These are phyloP conservation scores for Koerneria pararmatus DNA, from an alignment of 2,888 invertebrate species.

Conservation along the genomic window DNA sequence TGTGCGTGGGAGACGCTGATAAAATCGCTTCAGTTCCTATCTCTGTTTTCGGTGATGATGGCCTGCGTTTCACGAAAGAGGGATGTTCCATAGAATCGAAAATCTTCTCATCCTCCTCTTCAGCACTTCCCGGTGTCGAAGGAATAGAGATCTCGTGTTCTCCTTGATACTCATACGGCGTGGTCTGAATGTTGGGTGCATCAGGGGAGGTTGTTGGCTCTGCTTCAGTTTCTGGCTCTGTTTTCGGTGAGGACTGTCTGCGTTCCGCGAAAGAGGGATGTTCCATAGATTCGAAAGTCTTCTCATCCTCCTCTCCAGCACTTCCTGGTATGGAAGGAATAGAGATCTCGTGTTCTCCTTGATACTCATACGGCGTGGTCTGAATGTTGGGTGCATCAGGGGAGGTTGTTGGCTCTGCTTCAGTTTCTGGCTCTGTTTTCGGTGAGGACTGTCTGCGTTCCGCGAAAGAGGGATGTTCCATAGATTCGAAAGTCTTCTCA, in stretches of 20 bases:
- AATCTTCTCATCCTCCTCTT: slow-evolving; percentile 8
- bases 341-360: slow-evolving; percentile 8
- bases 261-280: slow-evolving; percentile 9
- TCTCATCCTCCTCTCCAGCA: no score
- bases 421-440: not conserved
- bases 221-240: slow-evolving; percentile 24
- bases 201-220: slow-evolving; percentile 12
- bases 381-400: not conserved
- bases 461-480: slow-evolving; percentile 21
- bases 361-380: no score
- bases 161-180: slow-evolving; percentile 6
- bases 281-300: slow-evolving; percentile 9
- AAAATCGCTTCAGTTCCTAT: slow-evolving; percentile 24
- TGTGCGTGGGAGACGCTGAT: slow-evolving; percentile 7
- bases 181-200: not conserved
- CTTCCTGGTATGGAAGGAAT: slow-evolving; percentile 21
- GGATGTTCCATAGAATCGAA: not conserved
- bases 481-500: no score
- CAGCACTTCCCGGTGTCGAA: not conserved
- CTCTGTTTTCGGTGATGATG: not conserved
- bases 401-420: not conserved
- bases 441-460: slow-evolving; percentile 19
- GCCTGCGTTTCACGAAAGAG: not conserved
- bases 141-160: slow-evolving; percentile 13
- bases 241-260: slow-evolving; percentile 25